These are phyloP conservation scores for Eristalinus sepulchralis DNA, from an alignment of 2,888 invertebrate species.

Conservation along the genomic window DNA sequence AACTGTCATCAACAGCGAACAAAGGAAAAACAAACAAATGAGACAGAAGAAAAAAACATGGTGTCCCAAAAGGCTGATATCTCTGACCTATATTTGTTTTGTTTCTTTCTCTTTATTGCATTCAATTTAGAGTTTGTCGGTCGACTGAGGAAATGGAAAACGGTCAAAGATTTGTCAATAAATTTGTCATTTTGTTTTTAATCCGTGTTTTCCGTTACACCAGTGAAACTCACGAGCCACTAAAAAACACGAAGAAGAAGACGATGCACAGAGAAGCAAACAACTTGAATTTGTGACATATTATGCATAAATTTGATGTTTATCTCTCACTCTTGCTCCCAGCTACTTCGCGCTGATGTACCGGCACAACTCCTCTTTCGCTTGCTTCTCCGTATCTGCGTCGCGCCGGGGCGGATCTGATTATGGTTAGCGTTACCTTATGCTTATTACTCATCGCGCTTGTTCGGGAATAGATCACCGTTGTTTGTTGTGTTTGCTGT, in stretches of 20 bases:
- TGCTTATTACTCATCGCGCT: not conserved
- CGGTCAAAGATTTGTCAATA: slow-evolving; percentile 21
- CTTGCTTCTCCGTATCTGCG: not conserved
- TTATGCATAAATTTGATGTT: slow-evolving; percentile 65
- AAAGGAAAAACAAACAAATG: not conserved
- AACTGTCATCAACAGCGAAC: not conserved
- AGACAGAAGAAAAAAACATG: not conserved
- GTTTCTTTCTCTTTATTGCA: slow-evolving; percentile 3
- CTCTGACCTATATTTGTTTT: not conserved
- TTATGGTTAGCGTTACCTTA: not conserved
- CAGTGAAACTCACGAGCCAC: not conserved
- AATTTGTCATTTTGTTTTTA: slow-evolving; percentile 16
- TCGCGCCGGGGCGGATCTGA: not conserved
- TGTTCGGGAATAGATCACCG: slow-evolving; percentile 49
- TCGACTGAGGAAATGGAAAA: slow-evolving; percentile 5
- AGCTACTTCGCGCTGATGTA: slow-evolving; percentile 12
- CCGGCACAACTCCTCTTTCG: not conserved
- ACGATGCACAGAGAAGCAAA: not conserved
- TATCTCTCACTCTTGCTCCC: slow-evolving; percentile 28
- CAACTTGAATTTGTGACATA: slow-evolving; percentile 55
- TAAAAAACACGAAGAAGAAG: not conserved
- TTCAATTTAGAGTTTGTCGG: slow-evolving; percentile 10
- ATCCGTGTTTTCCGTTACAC: slow-evolving; percentile 52
- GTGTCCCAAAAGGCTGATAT: not conserved
- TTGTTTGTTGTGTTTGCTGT: slow-evolving; percentile 48